phyloP scores from a whole-genome alignment of 2,888 invertebrate genomes.

The Clitarchus hookeri region DNA sequence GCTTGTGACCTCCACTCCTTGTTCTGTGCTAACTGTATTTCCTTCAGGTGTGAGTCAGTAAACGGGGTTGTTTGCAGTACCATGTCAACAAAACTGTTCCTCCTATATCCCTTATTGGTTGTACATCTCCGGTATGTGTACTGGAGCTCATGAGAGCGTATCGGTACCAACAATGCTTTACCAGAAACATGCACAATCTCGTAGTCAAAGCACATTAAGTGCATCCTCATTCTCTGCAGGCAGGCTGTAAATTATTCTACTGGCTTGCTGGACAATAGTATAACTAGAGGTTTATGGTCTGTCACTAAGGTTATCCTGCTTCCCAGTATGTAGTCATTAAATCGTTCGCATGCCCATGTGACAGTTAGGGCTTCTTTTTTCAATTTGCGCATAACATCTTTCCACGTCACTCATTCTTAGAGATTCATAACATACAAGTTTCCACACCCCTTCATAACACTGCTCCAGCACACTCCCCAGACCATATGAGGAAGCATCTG shows the following conservation, averaged over 20 bases:
- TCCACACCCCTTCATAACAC: not conserved
- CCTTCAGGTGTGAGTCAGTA: not conserved
- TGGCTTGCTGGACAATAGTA: not conserved
- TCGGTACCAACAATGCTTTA: not conserved
- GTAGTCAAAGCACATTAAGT: not conserved
- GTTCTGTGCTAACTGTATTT: not conserved
- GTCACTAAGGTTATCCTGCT: not conserved
- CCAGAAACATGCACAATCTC: not conserved
- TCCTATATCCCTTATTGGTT: not conserved
- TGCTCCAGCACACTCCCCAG: not conserved
- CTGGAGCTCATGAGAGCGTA: not conserved
- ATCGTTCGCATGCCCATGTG: not conserved
- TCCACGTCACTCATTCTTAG: not conserved
- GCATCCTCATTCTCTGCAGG: not conserved
- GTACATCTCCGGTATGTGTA: no score
- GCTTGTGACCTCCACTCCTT: not conserved
- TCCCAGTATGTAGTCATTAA: not conserved
- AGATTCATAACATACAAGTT: not conserved
- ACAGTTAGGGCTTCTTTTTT: not conserved
- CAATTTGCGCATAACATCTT: not conserved
- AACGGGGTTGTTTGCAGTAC: not conserved
- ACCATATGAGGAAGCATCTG: not conserved
- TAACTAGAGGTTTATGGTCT: not conserved
- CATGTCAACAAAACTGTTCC: not conserved
- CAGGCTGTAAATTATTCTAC: not conserved